Conservation (phyloP, 1,140 invertebrate genomes). For the Drosophila mauritiana region DNA sequence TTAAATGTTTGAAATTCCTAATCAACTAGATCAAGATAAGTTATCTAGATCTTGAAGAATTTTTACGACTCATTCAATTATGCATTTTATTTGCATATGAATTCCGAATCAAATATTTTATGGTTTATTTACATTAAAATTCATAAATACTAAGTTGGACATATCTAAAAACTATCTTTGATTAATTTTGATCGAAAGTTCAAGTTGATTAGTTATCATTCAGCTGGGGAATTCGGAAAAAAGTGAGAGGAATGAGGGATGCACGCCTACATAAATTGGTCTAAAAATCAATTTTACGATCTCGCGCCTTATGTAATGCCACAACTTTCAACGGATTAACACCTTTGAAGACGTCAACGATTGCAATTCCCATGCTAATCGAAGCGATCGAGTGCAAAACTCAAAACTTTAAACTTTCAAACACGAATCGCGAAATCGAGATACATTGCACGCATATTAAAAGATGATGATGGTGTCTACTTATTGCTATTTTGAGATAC, state of each 20-base stretch:
- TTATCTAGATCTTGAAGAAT: neutral
- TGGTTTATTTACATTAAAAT: neutral
- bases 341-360: slow-evolving; percentile 29
- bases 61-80: neutral
- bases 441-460: slow-evolving; percentile 52
- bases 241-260: slow-evolving; percentile 1
- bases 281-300: slow-evolving; percentile 22
- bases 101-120: slow-evolving; percentile 3
- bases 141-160: neutral
- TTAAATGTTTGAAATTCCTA: neutral
- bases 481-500: slow-evolving; percentile 2
- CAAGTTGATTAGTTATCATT: slow-evolving; percentile 10
- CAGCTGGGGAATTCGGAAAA: neutral
- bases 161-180: too few relatives aligned
- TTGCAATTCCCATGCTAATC: slow-evolving; percentile 55
- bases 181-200: neutral
- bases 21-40: slow-evolving; percentile 2
- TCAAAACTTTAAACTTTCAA: slow-evolving; percentile 23
- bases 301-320: slow-evolving; percentile 20
- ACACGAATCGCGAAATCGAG: slow-evolving; percentile 26
- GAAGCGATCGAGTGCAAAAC: slow-evolving; percentile 41
- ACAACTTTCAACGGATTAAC: slow-evolving; percentile 47
- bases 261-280: neutral
- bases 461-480: slow-evolving; percentile 27
- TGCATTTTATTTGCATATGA: slow-evolving; percentile 19